Percentiles rank a stretch among this genome's conserved stretches.
Conservation (phyloP, 1,140 invertebrate species). For the Leucophenga varia region DNA sequence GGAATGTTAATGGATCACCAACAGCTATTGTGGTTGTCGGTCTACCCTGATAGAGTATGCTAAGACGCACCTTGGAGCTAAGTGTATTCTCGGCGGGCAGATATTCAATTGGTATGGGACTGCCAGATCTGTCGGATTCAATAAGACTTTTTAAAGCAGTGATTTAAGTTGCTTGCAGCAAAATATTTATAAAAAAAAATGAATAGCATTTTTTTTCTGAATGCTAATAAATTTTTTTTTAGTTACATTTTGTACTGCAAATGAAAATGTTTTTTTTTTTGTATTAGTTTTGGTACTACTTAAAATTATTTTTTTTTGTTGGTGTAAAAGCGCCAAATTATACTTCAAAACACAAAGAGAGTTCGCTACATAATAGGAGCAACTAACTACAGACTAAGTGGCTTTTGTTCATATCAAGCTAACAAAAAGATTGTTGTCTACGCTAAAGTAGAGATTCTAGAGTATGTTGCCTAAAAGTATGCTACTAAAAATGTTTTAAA, state of each 20-base stretch:
- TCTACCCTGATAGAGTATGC: slow-evolving; percentile 84
- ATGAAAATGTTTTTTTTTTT: no score
- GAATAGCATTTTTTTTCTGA: neutral
- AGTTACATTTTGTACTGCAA: neutral
- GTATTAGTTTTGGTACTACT: neutral
- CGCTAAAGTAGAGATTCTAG: no score
- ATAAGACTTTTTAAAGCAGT: slow-evolving; percentile 18
- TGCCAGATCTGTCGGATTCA: slow-evolving; percentile 69
- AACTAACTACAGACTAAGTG: no score
- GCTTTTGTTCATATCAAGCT: no score
- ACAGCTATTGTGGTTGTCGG: slow-evolving; percentile 92
- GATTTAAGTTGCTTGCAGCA: slow-evolving; percentile 2
- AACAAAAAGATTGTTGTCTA: no score
- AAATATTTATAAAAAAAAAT: slow-evolving; percentile 3
- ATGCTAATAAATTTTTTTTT: neutral
- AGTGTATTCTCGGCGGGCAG: slow-evolving; percentile 86
- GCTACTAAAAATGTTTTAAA: neutral
- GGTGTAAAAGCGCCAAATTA: no score
- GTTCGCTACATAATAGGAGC: no score
- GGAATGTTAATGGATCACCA: slow-evolving; percentile 88
- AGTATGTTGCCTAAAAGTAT: slow-evolving; percentile 10
- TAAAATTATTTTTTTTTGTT: neutral
- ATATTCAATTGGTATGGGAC: slow-evolving; percentile 88
- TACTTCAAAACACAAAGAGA: no score
- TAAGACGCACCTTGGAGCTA: slow-evolving; percentile 80